A percentile compares a stretch with the other conserved stretches of the same genome.
Evolutionary conservation across 2,113 vertebrate genomes (phyloP).

Genomic region (Indri indri): DNA sequence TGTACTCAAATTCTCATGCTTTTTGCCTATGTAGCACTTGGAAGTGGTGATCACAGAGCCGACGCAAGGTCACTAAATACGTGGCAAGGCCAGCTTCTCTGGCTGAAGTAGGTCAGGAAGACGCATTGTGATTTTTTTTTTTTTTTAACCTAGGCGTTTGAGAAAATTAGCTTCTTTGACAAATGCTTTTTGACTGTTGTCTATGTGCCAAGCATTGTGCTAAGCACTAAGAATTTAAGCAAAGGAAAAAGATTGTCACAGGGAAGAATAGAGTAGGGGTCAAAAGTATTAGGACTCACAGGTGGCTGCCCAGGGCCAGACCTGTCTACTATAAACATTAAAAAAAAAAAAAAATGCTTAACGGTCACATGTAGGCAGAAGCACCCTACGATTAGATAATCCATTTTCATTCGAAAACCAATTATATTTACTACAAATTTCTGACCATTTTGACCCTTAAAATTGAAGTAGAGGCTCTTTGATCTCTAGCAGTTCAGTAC

Average conservation of each 20-base stretch:
- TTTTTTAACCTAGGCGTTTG: neutral
- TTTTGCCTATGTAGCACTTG: neutral
- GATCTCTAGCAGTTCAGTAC: neutral
- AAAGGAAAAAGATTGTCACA: neutral
- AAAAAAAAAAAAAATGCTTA: neutral
- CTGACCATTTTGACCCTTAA: neutral
- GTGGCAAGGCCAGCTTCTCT: neutral
- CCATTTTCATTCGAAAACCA: neutral
- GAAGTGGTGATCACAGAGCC: neutral
- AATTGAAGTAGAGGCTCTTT: neutral
- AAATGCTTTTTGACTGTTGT: neutral
- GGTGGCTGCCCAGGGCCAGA: neutral
- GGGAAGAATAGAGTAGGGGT: neutral
- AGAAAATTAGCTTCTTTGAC: neutral
- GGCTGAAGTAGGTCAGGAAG: neutral
- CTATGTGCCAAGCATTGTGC: neutral
- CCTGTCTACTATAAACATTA: neutral
- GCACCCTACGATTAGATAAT: neutral
- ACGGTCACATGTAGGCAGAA: neutral
- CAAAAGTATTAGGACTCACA: neutral
- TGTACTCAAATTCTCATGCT: neutral
- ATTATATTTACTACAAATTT: neutral
- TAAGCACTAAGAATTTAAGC: neutral
- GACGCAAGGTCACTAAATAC: neutral
- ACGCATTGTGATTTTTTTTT: neutral